Conservation (phyloP, 2,797 vertebrate genomes). For the Rhincodon typus region DNA sequence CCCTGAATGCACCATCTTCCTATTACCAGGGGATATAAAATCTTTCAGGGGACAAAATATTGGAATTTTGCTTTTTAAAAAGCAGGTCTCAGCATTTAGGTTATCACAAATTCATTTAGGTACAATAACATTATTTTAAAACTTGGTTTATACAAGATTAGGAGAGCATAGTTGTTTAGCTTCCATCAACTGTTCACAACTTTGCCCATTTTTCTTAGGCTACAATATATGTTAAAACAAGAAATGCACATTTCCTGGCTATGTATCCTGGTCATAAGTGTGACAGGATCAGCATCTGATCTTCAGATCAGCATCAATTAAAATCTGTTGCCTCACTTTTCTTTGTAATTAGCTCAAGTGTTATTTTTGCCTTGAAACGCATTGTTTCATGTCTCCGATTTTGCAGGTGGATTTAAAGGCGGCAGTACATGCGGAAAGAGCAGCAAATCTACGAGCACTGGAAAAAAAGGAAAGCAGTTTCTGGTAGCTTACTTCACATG, state of each 20-base stretch:
- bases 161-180: no score
- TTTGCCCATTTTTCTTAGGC: not conserved
- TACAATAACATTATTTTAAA: not conserved
- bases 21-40: not conserved
- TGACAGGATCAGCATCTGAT: not conserved
- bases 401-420: not conserved
- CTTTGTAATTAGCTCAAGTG: not conserved
- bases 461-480: not conserved
- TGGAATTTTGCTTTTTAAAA: not conserved
- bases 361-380: not conserved
- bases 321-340: not conserved
- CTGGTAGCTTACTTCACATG: slow-evolving; percentile 22
- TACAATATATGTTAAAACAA: not conserved
- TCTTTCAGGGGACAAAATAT: not conserved
- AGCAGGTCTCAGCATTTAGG: not conserved
- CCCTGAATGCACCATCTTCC: not conserved
- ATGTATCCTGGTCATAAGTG: not conserved
- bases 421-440: not conserved
- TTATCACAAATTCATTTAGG: not conserved
- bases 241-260: not conserved
- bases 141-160: not conserved
- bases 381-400: not conserved
- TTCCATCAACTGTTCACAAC: no score
- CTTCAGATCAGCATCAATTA: not conserved
- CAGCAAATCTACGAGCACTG: not conserved